Base-by-base conservation (phyloP, 1,140 invertebrate species). In the Cheumatopsyche charites region DNA sequence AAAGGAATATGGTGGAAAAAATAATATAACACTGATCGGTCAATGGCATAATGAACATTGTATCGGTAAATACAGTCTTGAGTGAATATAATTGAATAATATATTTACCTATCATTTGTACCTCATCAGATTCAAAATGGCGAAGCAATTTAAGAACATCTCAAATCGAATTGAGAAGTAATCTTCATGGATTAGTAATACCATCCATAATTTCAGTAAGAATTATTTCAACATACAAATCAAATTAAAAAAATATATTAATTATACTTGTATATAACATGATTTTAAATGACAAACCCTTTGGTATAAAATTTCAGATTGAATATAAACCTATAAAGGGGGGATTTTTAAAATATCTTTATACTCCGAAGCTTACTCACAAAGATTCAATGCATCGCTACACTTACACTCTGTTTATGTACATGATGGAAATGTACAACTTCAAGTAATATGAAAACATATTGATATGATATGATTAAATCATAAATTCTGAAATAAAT, bases 351-450 rank as follows among this genome's bases (percentile, higher is more conserved):
- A 36, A 65, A 42, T 73, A 76, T 47, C 12, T 76, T 26, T 71
- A 62, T 12, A 45, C 45, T 15, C 63, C 71, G 61, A 63, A 25
- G 63, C 26, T 62, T 45, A 42, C 62, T 12, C 42, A 71, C 17
- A 63, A 63, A 36, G 72, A 76, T 45, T 67, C 69, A 3, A 76
- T 76, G 74, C 74, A 76, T 62, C 17, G 74, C 1, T 58, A 71
- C 29, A 65, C 42, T 25, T 76, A 76, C 29, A 58, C 65, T 4
- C 19, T 73, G 6, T 71, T 62, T 26, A 6, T 68, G 0, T 41
- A 68, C 12, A 21, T 76, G 11, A 69, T 55, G 69, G 74, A 76
- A 11, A 71, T 76, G 36, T 76, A 41, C 43, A 73, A 76, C 23
- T 76, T 76, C 36, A 61, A 43, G 74, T 76, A 69, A 66, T 43